These are phyloP conservation scores for Lepidostoma basale DNA, from an alignment of 1,140 invertebrate species.

Conservation along the genomic window DNA sequence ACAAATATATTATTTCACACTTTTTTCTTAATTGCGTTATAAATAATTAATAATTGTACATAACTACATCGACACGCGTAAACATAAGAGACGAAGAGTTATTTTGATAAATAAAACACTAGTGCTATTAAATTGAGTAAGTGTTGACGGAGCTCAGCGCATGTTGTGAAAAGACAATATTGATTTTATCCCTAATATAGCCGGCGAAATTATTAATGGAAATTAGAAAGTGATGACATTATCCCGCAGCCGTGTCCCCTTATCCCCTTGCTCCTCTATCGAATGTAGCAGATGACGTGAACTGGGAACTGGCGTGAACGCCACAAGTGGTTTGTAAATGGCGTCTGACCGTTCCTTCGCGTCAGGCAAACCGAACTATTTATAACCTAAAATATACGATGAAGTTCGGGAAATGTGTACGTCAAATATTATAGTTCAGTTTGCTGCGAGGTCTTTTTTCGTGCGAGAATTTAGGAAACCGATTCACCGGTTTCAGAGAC, in stretches of 20 bases:
- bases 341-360: conserved; percentile 61
- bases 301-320: conserved; percentile 42
- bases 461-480: conserved; percentile 30
- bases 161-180: too few species aligned
- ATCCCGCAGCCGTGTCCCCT: conserved; percentile 46
- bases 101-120: too few species aligned
- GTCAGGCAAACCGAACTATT: conserved; percentile 62
- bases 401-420: conserved; percentile 63
- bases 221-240: not conserved
- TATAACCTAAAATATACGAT: conserved; percentile 63
- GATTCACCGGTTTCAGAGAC: conserved; percentile 33
- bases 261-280: conserved; percentile 47
- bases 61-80: too few species aligned
- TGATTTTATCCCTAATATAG: too few species aligned
- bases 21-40: too few species aligned
- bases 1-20: too few species aligned
- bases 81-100: too few species aligned
- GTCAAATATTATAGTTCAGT: conserved; percentile 52
- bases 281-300: conserved; percentile 53
- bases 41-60: too few species aligned
- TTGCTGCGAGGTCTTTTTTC: conserved; percentile 33
- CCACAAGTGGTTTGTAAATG: conserved; percentile 60
- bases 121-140: too few species aligned
- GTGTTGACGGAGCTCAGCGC: too few species aligned
- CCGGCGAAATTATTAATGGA: too few species aligned